Conservation (phyloP, 2,113 vertebrate species). For the Brachyhypopomus gauderio region DNA sequence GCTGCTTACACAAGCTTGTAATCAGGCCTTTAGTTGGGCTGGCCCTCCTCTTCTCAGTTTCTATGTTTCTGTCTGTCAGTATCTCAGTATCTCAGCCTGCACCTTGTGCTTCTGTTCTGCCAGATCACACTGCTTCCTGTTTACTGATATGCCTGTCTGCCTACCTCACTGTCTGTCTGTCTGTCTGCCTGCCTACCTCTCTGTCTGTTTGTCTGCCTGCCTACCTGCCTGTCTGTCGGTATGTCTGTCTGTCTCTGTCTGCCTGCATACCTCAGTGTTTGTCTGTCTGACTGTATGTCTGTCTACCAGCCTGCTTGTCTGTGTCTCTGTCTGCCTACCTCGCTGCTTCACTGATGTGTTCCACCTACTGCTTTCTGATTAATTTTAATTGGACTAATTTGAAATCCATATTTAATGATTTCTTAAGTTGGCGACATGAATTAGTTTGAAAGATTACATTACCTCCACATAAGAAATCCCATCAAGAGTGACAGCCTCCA, state of each 20-base stretch:
- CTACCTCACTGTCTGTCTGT: constrained; percentile 9
- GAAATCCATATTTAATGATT: constrained; percentile 57
- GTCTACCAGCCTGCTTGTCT: constrained; percentile 13
- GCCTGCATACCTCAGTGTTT: too few relatives aligned
- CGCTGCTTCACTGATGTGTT: background rate
- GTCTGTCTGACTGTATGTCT: background rate
- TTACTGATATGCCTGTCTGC: background rate
- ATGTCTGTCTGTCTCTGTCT: constrained; percentile 13
- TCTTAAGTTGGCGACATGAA: background rate
- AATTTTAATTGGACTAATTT: constrained; percentile 54
- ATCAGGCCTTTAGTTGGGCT: too few relatives aligned
- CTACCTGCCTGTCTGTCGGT: constrained; percentile 8
- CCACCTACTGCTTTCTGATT: constrained; percentile 43
- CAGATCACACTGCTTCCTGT: background rate
- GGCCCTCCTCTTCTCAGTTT: background rate
- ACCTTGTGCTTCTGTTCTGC: constrained; percentile 31
- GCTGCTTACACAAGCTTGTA: too few relatives aligned
- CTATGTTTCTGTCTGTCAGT: constrained; percentile 16
- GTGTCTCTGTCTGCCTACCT: constrained; percentile 14
- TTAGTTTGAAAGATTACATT: constrained; percentile 29
- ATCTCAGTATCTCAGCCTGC: constrained; percentile 43
- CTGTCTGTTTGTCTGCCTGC: background rate
- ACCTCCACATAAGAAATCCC: background rate
- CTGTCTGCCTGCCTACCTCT: constrained; percentile 10
- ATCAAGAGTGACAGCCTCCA: background rate